Conservation (phyloP, 2,888 invertebrate species). For the Habrosyne pyritoides region DNA sequence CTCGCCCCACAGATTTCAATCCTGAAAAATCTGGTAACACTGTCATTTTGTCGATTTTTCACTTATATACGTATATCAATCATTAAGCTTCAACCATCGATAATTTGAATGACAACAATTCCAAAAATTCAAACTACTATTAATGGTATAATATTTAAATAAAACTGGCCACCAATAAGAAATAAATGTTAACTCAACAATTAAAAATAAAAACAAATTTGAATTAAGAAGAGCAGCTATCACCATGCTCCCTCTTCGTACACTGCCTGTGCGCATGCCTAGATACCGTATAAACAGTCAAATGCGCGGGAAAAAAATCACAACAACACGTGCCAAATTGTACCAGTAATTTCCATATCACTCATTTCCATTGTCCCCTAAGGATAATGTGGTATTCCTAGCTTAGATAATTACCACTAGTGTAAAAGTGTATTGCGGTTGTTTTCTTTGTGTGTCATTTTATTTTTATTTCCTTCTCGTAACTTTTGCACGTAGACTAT, state of each 20-base stretch:
- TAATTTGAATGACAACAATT: no score
- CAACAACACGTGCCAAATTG: not conserved
- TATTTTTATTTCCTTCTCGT: not conserved
- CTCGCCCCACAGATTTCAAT: slow-evolving; percentile 7
- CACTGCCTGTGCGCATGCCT: not conserved
- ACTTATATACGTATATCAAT: no score
- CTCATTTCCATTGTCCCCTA: not conserved
- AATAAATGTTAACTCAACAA: not conserved
- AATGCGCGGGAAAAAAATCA: not conserved
- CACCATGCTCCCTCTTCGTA: not conserved
- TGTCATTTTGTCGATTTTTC: no score
- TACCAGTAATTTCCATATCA: not conserved
- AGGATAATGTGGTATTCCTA: not conserved
- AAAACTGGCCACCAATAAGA: no score
- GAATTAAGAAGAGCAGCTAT: not conserved
- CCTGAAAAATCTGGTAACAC: not conserved
- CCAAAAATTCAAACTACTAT: no score
- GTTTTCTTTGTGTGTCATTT: slow-evolving; percentile 3
- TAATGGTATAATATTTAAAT: no score
- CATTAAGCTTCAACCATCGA: no score
- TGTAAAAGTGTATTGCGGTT: not conserved
- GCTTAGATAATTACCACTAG: not conserved
- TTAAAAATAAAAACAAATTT: not conserved
- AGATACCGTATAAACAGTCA: not conserved
- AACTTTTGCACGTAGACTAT: not conserved